Evolutionary conservation across 2,113 vertebrate genomes (phyloP).

Genomic region (Dicrurus megarhynchus): DNA sequence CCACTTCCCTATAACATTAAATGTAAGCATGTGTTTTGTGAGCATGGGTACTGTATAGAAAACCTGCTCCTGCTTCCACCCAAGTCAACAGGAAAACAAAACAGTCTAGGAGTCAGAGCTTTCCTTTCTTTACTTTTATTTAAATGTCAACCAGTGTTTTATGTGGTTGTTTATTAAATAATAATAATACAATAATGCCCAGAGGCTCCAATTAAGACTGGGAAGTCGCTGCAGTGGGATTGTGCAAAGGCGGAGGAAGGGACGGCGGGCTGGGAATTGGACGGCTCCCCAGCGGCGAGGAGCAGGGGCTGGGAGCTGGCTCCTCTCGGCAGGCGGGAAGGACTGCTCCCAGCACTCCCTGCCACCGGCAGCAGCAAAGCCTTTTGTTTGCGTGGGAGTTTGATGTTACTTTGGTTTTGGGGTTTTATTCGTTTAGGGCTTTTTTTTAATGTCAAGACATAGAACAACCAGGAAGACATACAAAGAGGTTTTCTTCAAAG

Average conservation of each 20-base stretch:
- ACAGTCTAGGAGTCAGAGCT: neutral
- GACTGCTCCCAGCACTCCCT: neutral
- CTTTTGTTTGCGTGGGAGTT: neutral
- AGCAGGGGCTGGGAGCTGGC: neutral
- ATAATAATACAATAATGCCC: constrained; percentile 43
- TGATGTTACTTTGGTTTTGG: neutral
- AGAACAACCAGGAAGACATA: neutral
- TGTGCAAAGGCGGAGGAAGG: neutral
- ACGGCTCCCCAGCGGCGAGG: neutral
- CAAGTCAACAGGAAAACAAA: neutral
- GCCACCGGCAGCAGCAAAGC: neutral
- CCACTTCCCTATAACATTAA: neutral
- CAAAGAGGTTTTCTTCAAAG: constrained; percentile 57
- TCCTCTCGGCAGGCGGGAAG: neutral
- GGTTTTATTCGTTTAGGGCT: neutral
- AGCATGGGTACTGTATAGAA: neutral
- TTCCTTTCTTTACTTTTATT: constrained; percentile 42
- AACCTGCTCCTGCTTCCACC: constrained; percentile 1
- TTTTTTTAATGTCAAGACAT: constrained; percentile 2
- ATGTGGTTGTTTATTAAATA: constrained; percentile 59
- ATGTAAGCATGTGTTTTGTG: neutral
- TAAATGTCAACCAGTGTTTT: constrained; percentile 30
- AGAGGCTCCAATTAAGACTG: constrained; percentile 48
- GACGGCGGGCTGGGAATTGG: neutral
- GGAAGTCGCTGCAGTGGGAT: constrained; percentile 11